phyloP scores from a whole-genome alignment of 2,113 vertebrate species.

The Anarrhichthys ocellatus region DNA sequence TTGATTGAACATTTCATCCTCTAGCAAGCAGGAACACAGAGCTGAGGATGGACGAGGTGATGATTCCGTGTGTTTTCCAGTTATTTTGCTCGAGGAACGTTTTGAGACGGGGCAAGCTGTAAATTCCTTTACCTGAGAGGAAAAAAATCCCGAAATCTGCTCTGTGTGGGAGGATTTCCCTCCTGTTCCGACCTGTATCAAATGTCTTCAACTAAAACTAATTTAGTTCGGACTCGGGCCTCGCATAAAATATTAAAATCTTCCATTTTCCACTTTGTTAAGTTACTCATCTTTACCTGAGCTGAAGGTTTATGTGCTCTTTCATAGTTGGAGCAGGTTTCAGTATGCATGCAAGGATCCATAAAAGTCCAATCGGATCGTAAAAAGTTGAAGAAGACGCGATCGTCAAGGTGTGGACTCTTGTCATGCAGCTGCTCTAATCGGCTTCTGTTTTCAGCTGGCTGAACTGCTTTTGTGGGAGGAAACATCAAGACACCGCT shows the following conservation, averaged over 20 bases:
- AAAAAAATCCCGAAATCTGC: neutral
- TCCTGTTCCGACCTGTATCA: neutral
- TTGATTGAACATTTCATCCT: neutral
- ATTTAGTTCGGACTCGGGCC: neutral
- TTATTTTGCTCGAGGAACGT: neutral
- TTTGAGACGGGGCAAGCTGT: neutral
- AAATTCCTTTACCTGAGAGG: neutral
- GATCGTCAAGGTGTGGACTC: neutral
- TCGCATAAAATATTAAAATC: slow-evolving; percentile 48
- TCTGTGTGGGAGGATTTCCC: neutral
- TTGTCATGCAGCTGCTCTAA: neutral
- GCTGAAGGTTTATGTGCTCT: slow-evolving; percentile 36
- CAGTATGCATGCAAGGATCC: slow-evolving; percentile 17
- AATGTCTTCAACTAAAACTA: neutral
- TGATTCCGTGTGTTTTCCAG: slow-evolving; percentile 6
- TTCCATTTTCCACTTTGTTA: slow-evolving; percentile 17
- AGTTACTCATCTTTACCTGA: slow-evolving; percentile 1
- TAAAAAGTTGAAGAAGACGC: slow-evolving; percentile 32
- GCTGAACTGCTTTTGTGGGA: slow-evolving; percentile 18
- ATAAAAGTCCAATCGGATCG: slow-evolving; percentile 34
- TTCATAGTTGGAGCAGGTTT: slow-evolving; percentile 23
- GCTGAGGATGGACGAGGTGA: neutral
- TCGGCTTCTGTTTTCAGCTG: slow-evolving; percentile 29
- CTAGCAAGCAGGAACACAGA: neutral
- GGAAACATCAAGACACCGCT: neutral